Evolutionary conservation across 2,797 vertebrate species (phyloP).

Genomic region (Cirrhinus mrigala): DNA sequence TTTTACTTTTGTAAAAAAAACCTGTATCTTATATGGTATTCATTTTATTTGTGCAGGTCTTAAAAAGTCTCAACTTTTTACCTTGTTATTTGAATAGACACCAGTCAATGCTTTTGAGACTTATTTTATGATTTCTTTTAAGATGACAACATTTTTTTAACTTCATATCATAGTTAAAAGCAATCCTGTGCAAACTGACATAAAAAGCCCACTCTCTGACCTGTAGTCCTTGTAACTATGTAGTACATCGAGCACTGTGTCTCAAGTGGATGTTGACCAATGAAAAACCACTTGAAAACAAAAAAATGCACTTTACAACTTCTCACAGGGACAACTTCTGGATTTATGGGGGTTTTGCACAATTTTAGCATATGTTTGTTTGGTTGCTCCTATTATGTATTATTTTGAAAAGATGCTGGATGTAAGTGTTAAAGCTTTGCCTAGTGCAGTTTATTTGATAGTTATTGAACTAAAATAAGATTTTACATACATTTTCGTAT

Average conservation of each 20-base stretch:
- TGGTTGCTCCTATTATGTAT: background rate
- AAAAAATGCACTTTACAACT: constrained; percentile 18
- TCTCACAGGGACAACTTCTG: background rate
- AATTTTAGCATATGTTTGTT: background rate
- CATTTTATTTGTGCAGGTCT: too few relatives aligned
- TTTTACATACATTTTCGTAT: too few relatives aligned
- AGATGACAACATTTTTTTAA: background rate
- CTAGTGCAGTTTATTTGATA: background rate
- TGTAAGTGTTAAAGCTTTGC: background rate
- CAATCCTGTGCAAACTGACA: background rate
- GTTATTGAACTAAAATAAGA: background rate
- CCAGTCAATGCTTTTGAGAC: background rate
- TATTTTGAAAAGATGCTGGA: background rate
- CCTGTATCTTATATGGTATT: too few relatives aligned
- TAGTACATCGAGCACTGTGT: constrained; percentile 1
- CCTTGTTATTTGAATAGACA: background rate
- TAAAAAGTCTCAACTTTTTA: too few relatives aligned
- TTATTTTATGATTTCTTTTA: constrained; percentile 4
- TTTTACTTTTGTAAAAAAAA: too few relatives aligned
- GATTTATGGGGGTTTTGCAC: background rate
- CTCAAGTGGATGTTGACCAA: background rate
- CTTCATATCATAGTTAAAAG: background rate
- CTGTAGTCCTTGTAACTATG: background rate
- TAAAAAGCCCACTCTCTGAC: background rate
- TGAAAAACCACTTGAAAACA: constrained; percentile 9